Conservation (phyloP, 2,113 vertebrate genomes). For the Petroica traversi region DNA sequence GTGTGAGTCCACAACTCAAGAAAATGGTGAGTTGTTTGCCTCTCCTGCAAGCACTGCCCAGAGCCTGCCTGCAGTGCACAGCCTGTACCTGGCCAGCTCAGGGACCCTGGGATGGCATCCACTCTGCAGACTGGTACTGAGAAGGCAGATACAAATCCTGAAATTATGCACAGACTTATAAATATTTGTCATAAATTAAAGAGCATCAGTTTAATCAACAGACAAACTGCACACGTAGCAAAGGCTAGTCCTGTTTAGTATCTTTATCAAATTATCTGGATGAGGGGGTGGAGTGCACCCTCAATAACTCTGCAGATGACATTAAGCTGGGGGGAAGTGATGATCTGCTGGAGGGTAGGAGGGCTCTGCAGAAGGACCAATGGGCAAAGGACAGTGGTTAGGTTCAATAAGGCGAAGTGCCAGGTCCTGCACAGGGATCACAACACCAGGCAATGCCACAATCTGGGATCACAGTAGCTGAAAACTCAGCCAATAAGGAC, state of each 20-base stretch:
- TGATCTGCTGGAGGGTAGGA: background rate
- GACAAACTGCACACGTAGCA: background rate
- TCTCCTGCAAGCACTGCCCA: accelerated
- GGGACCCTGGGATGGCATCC: accelerated
- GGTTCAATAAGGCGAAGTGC: background rate
- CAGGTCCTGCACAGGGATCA: background rate
- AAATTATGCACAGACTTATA: accelerated
- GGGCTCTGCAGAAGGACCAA: background rate
- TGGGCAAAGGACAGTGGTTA: background rate
- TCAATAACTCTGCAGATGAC: background rate
- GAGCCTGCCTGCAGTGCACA: accelerated
- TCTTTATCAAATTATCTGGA: background rate
- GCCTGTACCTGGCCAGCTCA: background rate
- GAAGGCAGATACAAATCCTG: background rate
- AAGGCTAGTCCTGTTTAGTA: background rate
- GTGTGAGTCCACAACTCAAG: background rate
- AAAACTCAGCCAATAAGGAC: background rate
- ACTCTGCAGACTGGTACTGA: accelerated
- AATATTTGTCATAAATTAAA: background rate
- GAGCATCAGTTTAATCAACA: background rate
- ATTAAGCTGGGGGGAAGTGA: background rate
- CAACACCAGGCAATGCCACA: background rate
- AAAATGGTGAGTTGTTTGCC: background rate
- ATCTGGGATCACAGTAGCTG: background rate
- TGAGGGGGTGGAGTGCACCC: accelerated